phyloP scores from a whole-genome alignment of 2,113 vertebrate genomes.

The Stomatorhinus ivindoensis region DNA sequence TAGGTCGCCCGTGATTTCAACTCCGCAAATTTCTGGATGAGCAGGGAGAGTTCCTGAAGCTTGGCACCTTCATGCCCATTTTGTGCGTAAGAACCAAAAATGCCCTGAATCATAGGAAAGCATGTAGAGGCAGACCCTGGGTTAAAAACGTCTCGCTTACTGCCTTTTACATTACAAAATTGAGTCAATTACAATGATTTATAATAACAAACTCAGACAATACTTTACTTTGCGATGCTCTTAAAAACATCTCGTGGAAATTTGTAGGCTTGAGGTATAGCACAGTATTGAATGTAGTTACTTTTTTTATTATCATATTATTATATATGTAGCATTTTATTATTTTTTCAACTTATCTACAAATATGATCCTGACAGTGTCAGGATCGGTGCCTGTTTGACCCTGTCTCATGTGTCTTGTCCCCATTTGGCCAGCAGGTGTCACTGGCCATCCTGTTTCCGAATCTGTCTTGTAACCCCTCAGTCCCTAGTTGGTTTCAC shows the following conservation, averaged over 20 bases:
- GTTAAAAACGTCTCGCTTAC: neutral
- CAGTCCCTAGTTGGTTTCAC: neutral
- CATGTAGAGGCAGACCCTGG: neutral
- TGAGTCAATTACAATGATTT: too few relatives aligned
- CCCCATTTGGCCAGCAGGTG: neutral
- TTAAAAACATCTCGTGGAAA: neutral
- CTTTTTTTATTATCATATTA: neutral
- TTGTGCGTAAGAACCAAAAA: slow-evolving; percentile 51
- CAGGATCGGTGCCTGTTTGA: too few relatives aligned
- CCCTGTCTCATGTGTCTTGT: neutral
- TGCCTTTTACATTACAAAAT: too few relatives aligned
- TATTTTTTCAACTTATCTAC: too few relatives aligned
- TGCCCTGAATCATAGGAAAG: neutral
- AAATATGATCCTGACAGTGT: too few relatives aligned
- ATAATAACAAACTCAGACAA: neutral
- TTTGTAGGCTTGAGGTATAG: neutral
- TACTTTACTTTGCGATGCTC: neutral
- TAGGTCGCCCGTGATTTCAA: slow-evolving; percentile 61
- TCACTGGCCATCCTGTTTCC: neutral
- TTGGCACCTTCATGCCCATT: slow-evolving; percentile 73
- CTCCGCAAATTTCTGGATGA: slow-evolving; percentile 65
- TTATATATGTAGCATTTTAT: neutral
- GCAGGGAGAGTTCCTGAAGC: slow-evolving; percentile 51
- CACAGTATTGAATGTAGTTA: neutral
- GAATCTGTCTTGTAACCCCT: neutral